A percentile compares a stretch with the other conserved stretches of the same genome.
Conservation (phyloP, 2,113 vertebrate species). For the Fukomys damarensis region DNA sequence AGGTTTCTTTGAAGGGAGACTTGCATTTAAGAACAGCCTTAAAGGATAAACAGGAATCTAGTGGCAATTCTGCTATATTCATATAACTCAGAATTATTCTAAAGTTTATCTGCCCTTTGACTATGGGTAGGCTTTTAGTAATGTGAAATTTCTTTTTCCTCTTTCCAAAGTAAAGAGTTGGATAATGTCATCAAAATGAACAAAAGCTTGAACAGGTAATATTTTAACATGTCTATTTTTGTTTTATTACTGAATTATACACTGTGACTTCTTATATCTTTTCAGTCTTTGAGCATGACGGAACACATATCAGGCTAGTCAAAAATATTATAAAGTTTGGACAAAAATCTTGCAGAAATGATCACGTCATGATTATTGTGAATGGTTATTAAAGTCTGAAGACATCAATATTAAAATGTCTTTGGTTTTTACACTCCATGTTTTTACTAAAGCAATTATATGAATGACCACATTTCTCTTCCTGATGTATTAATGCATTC, state of each 20-base stretch:
- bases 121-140: constrained; percentile 31
- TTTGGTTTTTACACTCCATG: constrained; percentile 19
- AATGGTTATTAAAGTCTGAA: constrained; percentile 31
- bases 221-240: background rate
- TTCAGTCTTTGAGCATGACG: background rate
- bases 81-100: background rate
- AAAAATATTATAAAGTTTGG: constrained; percentile 26
- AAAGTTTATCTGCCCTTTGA: background rate
- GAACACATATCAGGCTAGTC: background rate
- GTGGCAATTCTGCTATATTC: background rate
- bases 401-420: background rate
- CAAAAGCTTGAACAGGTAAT: constrained; percentile 80
- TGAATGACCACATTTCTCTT: constrained; percentile 14
- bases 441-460: constrained; percentile 14
- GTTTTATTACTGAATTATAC: background rate
- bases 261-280: background rate
- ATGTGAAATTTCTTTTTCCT: constrained; percentile 33
- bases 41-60: background rate
- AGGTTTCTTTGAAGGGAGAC: background rate
- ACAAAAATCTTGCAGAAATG: background rate
- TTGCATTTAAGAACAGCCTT: background rate
- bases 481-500: background rate
- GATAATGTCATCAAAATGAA: constrained; percentile 81
- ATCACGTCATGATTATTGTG: background rate
- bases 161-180: constrained; percentile 78